Base-by-base conservation (phyloP, 23 tunicate species). In the Aplidium turbinatum region DNA sequence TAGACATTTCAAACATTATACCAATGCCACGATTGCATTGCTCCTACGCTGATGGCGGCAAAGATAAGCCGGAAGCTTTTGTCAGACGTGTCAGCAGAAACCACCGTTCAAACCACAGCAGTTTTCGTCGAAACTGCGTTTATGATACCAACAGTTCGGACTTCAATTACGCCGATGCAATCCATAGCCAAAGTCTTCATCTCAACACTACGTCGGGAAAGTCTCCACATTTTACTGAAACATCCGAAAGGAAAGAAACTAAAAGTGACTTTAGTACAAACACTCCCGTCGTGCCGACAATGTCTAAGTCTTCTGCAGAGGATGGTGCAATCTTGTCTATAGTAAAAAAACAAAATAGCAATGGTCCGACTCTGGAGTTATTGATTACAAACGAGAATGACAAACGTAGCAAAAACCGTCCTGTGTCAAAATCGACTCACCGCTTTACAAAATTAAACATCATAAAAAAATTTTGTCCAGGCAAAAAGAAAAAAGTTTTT, bases 81-180 rank as follows among this genome's bases (percentile, higher is more conserved):
- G n/a, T n/a, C n/a, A n/a, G n/a, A n/a, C n/a, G n/a, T n/a, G n/a
- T n/a, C n/a, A n/a, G n/a, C n/a, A n/a, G n/a, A n/a, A n/a, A n/a
- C n/a, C n/a, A n/a, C n/a, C n/a, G n/a, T n/a, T n/a, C n/a, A n/a
- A n/a, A n/a, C n/a, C n/a, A n/a, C n/a, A n/a, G n/a, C n/a, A n/a
- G n/a, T n/a, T n/a, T n/a, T n/a, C n/a, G n/a, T n/a, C n/a, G n/a
- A n/a, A 52, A 76, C 27, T 48, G 70, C 18, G 39, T 86, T 19
- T 86, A 86, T 47, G 93, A 81, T 32, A 70, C 93, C 32, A 82
- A 85, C 60, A 86, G 85, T 58, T 35, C 79, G 39, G 85, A 78
- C 63, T 79, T 86, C 52, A 69, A 47, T 35, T 86, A 86, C 61
- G 33, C 71, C 19, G n/a, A n/a, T n/a, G n/a, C n/a, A n/a, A n/a